Conservation (phyloP, 2,888 invertebrate genomes). For the Eupithecia insigniata region DNA sequence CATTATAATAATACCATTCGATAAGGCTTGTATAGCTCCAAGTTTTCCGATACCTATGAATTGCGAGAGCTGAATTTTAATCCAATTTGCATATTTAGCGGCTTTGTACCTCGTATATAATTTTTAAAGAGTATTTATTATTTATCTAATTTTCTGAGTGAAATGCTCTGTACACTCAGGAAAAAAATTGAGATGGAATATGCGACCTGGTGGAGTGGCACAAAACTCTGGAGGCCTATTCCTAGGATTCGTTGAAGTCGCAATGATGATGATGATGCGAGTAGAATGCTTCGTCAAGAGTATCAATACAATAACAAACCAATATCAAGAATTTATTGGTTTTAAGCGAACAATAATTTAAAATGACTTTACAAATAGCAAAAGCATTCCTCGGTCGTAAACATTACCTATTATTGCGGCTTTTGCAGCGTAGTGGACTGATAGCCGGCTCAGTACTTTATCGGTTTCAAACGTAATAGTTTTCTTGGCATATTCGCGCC, state of each 20-base stretch:
- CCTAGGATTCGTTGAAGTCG: no score
- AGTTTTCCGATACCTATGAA: not conserved
- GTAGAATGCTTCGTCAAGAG: not conserved
- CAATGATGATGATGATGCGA: no score
- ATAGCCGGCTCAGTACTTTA: not conserved
- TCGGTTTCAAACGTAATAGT: not conserved
- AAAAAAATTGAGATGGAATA: not conserved
- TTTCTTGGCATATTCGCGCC: not conserved
- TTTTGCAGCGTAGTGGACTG: not conserved
- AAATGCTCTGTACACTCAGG: not conserved
- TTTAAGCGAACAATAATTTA: not conserved
- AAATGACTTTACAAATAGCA: not conserved
- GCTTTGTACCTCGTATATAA: no score
- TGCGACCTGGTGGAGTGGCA: no score
- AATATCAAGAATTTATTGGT: not conserved
- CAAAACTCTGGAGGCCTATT: no score
- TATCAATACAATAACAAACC: not conserved
- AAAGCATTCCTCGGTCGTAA: not conserved
- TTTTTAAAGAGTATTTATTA: not conserved
- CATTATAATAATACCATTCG: conserved; percentile 26
- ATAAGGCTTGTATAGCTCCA: conserved; percentile 25
- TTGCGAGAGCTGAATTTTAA: not conserved
- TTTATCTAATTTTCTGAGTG: not conserved
- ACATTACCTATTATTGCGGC: not conserved
- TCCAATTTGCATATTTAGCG: not conserved